Evolutionary conservation across 2,113 vertebrate species (phyloP), one percentile per base, ranked within the genome.

Genomic region (Forbesichthys papilliferus): DNA sequence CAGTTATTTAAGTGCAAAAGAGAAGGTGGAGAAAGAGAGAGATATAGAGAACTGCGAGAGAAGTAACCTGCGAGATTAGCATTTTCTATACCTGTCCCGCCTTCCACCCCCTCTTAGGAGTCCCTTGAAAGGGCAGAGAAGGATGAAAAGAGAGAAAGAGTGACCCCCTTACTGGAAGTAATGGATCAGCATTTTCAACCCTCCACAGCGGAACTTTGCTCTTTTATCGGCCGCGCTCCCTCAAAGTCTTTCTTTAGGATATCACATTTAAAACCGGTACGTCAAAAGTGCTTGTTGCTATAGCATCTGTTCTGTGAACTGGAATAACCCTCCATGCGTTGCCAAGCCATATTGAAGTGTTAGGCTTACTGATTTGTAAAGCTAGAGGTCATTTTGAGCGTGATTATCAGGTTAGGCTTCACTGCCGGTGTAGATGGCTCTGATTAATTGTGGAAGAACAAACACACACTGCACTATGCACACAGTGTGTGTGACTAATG

Each of bases 1-100:
- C 88, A 88, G 84, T 90, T 86, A 78, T 80, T 89, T 92, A 90
- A 91, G 84, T 85, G 87, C 88, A 80, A 86, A 86, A 91, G 86
- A 84, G 72, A 90, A 14, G 62, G 20, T 42, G 63, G 74, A 71
- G 42, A 13, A 67, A 61, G 61, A 46, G 59, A 48, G 68, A 14
- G 42, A 48, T 58, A 55, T 34, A 52, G 57, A 27, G 56, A 1
- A 48, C 58, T 27, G 62, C 3, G 72, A 51, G 59, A 49, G 33
- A 63, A 74, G 65, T 42, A 16, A 65, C 68, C 62, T 74, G 82
- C 78, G 77, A 84, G 82, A 90, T 90, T 91, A 88, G 84, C 87
- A 89, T 91, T 87, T 88, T 81, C 70, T 70, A 74, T 86, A 80
- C 83, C 72, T 87, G 72, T 77, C 81, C 74, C 80, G 77, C 78